Base-by-base conservation (phyloP, 2,113 vertebrate species). In the Eudyptes chrysolophus region DNA sequence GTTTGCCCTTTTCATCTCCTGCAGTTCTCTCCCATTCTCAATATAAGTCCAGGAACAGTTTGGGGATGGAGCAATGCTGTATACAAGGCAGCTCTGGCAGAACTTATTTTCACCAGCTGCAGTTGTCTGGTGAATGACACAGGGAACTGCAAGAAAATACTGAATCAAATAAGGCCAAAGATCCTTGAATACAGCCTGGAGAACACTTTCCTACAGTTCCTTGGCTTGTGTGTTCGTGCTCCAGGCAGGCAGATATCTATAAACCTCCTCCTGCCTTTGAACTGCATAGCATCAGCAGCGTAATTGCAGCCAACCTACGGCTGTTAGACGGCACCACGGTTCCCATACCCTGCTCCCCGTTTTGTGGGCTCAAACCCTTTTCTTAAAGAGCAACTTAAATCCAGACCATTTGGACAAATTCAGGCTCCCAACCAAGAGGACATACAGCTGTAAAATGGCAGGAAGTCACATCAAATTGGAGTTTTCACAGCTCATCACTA, bases 1-100 rank as follows among this genome's bases (percentile, higher is more conserved):
- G 27, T 70, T 61, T 85, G 26, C 17, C 26, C 26, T 79, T 93
- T 83, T 38, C 2, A 16, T 49, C 79, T 65, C 16, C 34, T 60
- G 49, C 18, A n/a, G 20, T 10, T 9, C 11, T 52, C 19, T 87
- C 11, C 16, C 11, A 10, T 34, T 87, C 51, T 25, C 38, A 10
- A 4, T 49, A 55, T 11, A 69, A 64, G 19, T 30, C 51, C 6
- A 4, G 44, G 10, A 85, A 71, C 16, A 14, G 10, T 68, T 25
- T 75, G 55, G 38, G 44, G 58, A 70, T 10, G 55, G 44, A 54
- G 19, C 26, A 54, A 26, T 18, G 30, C 34, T 52, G 6, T 18
- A 6, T 30, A 26, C 7, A 46, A 48, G 6, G 40, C 1, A 0
- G 18, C 24, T 70, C 38, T 34, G 29, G 19, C 0, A 42, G 69